Evolutionary conservation across 1,140 invertebrate species (phyloP), one percentile per base, ranked within the genome.

Genomic region (Diuraphis noxia): DNA sequence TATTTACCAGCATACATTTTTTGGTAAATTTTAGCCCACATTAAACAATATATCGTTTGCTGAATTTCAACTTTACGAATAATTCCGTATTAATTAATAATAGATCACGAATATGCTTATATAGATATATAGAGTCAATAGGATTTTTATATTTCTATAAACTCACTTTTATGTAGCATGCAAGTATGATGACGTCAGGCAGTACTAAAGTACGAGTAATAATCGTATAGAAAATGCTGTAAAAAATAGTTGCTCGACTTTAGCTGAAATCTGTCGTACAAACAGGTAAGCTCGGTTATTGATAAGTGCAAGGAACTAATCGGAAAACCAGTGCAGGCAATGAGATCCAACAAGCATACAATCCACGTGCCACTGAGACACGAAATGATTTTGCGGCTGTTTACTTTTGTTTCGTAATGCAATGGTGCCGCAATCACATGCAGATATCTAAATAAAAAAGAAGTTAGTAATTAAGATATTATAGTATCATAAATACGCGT

Each of bases 351-450:
- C 19, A 95, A 85, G 8, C 94, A 94, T 8, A 94, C 93, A 17
- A 94, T 93, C 95, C 95, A 95, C 25, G 94, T 94, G 43, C 93
- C 93, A 13, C 92, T 93, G 52, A 95, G 92, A 38, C 94, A 95
- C 19, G 94, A 92, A 34, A 93, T 93, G 30, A 95, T 96, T 94
- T 95, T 95, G 92, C 95, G 95, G 0, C 96, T 95, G 86, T 95
- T 96, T 1, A 97, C 96, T 85, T 97, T 94, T 49, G 96, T 95
- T 19, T 95, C 95, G 93, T 97, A 97, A 93, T 97, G 96, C 72
- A 97, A 93, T 5, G 97, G 97, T 4, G 96, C 95, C 4, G 96
- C 95, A 81, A 97, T 97, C 38, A 96, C 96, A 92, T 96, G 96
- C n/a, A n/a, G n/a, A n/a, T 91, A 91, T 52, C 89, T 91, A 41